These are phyloP conservation scores for Amphipoea oculea DNA, from an alignment of 2,888 invertebrate genomes.

Conservation along the genomic window DNA sequence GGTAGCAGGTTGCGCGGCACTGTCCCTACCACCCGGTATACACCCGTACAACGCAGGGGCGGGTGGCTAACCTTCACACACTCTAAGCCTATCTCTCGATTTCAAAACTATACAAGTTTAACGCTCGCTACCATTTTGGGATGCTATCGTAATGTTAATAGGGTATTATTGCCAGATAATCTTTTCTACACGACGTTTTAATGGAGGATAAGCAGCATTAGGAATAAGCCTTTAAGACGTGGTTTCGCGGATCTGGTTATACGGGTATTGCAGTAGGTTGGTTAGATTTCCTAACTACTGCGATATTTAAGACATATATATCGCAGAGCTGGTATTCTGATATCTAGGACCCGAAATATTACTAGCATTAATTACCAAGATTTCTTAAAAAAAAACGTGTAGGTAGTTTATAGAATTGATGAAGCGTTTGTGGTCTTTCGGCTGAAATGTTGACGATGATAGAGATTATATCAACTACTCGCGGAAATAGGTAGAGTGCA, in stretches of 20 bases:
- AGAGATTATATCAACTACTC: neutral
- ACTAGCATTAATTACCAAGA: neutral
- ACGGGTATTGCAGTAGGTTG: constrained; percentile 1
- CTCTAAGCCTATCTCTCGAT: constrained; percentile 41
- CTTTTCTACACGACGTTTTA: constrained; percentile 59
- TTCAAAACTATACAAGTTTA: constrained; percentile 54
- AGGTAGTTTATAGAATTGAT: neutral
- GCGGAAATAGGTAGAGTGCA: neutral
- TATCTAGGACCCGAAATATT: neutral
- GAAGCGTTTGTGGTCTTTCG: neutral
- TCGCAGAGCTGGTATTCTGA: neutral
- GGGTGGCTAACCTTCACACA: constrained; percentile 34
- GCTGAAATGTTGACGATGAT: neutral
- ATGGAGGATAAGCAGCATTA: constrained; percentile 58
- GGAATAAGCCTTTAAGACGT: constrained; percentile 40
- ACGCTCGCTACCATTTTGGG: constrained; percentile 56
- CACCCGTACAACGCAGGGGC: no score
- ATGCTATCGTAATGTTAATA: constrained; percentile 55
- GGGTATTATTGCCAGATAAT: constrained; percentile 54
- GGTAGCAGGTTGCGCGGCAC: neutral
- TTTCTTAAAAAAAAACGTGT: no score
- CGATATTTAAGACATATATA: neutral
- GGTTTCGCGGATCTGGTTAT: constrained; percentile 31
- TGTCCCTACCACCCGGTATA: neutral
- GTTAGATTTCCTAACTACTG: neutral